Percentiles rank a stretch among this genome's conserved stretches.
Conservation (phyloP, 2,113 vertebrate species). For the Mustela lutreola region DNA sequence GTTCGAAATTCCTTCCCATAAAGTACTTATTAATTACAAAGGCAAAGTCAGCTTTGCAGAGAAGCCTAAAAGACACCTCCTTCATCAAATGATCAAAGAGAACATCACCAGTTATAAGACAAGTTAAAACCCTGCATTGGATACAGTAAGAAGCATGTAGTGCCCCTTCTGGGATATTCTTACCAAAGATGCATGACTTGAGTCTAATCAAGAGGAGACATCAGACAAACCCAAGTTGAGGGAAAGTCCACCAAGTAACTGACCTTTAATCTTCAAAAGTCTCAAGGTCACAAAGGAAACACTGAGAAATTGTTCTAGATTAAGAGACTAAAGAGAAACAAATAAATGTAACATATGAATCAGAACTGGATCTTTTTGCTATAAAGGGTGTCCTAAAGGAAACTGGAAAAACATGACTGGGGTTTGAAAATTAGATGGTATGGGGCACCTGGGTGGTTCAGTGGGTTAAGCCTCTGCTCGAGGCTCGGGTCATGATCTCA, state of each 20-base stretch:
- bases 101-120: neutral
- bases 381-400: neutral
- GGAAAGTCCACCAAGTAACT: neutral
- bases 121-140: neutral
- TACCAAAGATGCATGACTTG: neutral
- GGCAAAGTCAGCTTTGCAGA: neutral
- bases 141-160: neutral
- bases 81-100: slow-evolving; percentile 16
- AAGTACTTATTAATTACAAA: slow-evolving; percentile 7
- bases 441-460: no score
- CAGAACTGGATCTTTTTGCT: neutral
- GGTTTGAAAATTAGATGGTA: neutral
- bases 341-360: neutral
- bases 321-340: neutral
- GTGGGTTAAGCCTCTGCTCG: no score
- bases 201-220: neutral
- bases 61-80: neutral
- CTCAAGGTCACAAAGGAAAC: neutral
- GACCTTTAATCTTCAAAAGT: neutral
- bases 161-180: neutral
- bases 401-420: neutral
- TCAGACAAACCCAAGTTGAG: neutral
- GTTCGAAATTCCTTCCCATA: neutral
- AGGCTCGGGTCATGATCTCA: no score
- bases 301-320: neutral